Conservation (phyloP, 1,140 invertebrate genomes). For the Euborellia annulipes region DNA sequence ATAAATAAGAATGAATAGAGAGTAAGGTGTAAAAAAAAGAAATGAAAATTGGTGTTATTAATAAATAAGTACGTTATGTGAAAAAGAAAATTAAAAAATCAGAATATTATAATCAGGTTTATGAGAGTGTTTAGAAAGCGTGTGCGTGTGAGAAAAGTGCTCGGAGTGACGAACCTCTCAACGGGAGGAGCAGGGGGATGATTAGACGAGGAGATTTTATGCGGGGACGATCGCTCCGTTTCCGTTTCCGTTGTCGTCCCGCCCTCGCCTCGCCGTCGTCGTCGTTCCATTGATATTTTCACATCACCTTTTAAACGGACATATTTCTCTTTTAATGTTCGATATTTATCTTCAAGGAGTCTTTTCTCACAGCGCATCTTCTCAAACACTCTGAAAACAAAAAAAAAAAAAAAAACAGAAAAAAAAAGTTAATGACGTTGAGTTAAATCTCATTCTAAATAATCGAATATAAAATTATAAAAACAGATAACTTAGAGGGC, state of each 20-base stretch:
- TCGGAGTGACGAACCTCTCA: neutral
- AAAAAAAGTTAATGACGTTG: too few relatives aligned
- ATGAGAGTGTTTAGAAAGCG: neutral
- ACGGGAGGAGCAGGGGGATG: neutral
- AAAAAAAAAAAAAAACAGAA: too few relatives aligned
- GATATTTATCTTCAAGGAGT: conserved; percentile 56
- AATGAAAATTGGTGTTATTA: neutral
- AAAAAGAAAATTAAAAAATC: neutral
- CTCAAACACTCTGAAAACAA: conserved; percentile 23
- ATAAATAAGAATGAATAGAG: neutral
- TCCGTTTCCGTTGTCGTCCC: conserved; percentile 47
- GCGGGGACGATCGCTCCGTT: conserved; percentile 54
- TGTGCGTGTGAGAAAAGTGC: neutral
- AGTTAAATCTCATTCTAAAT: too few relatives aligned
- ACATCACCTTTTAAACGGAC: conserved; percentile 61
- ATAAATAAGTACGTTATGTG: neutral
- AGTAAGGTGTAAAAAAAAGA: neutral
- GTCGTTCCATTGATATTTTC: conserved; percentile 38
- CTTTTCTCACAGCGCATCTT: conserved; percentile 54
- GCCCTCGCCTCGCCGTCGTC: conserved; percentile 6
- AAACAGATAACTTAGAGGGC: too few relatives aligned
- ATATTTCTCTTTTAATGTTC: conserved; percentile 66
- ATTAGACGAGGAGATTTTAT: conserved; percentile 25
- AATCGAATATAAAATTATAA: too few relatives aligned
- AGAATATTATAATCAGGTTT: neutral